These are phyloP conservation scores for Drosophila gaucha DNA, from an alignment of 2,888 invertebrate genomes.

Conservation along the genomic window DNA sequence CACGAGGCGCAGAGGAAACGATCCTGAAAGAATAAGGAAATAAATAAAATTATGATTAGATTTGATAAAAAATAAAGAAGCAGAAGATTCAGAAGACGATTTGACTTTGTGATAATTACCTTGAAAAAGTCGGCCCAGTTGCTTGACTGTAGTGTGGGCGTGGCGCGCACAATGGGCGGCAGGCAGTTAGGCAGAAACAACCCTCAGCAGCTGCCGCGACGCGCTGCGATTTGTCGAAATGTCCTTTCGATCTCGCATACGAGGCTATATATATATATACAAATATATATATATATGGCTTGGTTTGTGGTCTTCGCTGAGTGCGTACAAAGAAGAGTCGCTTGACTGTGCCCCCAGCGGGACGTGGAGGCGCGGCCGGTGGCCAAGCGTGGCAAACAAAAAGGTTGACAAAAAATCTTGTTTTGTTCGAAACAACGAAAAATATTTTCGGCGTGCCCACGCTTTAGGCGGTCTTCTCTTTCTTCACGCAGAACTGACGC, in stretches of 20 bases:
- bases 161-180: constrained; percentile 39
- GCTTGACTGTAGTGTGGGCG: constrained; percentile 48
- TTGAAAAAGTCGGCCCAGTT: constrained; percentile 62
- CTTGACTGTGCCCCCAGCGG: constrained; percentile 11
- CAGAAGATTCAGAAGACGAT: too few species aligned
- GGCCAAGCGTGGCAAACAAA: constrained; percentile 73
- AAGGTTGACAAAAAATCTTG: constrained; percentile 64
- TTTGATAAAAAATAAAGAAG: too few species aligned
- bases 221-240: constrained; percentile 23
- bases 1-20: constrained; percentile 24
- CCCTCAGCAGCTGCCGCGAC: constrained; percentile 6
- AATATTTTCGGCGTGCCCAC: constrained; percentile 59
- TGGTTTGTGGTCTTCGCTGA: constrained; percentile 9
- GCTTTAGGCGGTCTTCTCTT: constrained; percentile 87
- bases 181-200: not conserved
- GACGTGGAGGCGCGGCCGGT: not conserved
- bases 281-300: constrained; percentile 2
- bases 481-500: constrained; percentile 98
- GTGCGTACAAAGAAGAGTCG: constrained; percentile 29
- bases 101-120: constrained; percentile 61
- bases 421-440: constrained; percentile 76
- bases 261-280: not conserved
- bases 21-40: constrained; percentile 30
- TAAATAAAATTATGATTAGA: not conserved
- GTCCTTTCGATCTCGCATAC: constrained; percentile 20